Percentiles rank a stretch among this genome's conserved stretches.
Evolutionary conservation across 2,797 vertebrate species (phyloP).

Genomic region (Saxicola maurus): DNA sequence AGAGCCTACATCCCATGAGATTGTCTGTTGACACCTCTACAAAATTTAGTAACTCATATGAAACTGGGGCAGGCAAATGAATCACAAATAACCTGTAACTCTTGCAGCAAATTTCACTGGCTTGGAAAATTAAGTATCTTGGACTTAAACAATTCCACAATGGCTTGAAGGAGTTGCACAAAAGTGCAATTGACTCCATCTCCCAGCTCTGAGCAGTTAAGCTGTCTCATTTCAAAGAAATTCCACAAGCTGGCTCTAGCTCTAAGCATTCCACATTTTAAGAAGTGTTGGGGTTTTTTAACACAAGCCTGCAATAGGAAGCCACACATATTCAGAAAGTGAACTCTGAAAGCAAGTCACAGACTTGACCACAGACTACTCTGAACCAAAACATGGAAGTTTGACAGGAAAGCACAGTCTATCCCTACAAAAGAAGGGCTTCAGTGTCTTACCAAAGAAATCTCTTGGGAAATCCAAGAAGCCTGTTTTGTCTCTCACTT

Average conservation of each 20-base stretch:
- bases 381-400: slow-evolving; percentile 2
- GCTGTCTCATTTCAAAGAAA: slow-evolving; percentile 28
- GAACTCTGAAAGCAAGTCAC: slow-evolving; percentile 7
- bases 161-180: neutral
- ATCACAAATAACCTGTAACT: slow-evolving; percentile 11
- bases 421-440: neutral
- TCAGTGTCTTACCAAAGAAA: neutral
- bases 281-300: neutral
- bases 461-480: slow-evolving; percentile 20
- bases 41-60: slow-evolving; percentile 6
- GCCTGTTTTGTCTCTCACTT: slow-evolving; percentile 47
- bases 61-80: slow-evolving; percentile 6
- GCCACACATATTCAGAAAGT: slow-evolving; percentile 5
- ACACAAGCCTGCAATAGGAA: neutral
- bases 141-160: neutral
- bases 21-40: neutral
- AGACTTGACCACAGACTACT: slow-evolving; percentile 4
- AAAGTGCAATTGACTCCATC: neutral
- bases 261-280: slow-evolving; percentile 35
- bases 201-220: neutral
- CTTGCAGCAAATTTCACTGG: slow-evolving; percentile 7
- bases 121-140: slow-evolving; percentile 28
- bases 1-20: neutral
- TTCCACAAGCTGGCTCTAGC: slow-evolving; percentile 15
- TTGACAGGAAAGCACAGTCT: neutral